phyloP scores from a whole-genome alignment of 2,888 invertebrate species.

The Oxycera nigricornis region DNA sequence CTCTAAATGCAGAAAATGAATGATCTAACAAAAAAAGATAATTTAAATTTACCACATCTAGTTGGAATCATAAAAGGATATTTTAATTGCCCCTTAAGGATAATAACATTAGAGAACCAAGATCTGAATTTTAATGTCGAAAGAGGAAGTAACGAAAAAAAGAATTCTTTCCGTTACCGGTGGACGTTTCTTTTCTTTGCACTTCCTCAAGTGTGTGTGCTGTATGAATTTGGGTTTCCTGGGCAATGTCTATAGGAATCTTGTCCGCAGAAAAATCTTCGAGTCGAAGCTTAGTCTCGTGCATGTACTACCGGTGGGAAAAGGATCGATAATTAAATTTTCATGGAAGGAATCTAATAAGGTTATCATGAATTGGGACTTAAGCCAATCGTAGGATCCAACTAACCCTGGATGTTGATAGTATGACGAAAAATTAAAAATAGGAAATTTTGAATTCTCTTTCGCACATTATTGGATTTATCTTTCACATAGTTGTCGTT shows the following conservation, averaged over 20 bases:
- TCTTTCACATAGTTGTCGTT: not conserved
- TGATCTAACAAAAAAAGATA: no score
- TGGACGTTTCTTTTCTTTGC: slow-evolving; percentile 13
- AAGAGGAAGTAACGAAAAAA: not conserved
- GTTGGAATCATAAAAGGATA: slow-evolving; percentile 44
- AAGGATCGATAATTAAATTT: slow-evolving; percentile 44
- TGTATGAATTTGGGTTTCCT: slow-evolving; percentile 2
- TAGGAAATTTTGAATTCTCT: slow-evolving; percentile 16
- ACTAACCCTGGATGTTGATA: not conserved
- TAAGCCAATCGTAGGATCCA: not conserved
- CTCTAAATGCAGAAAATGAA: no score
- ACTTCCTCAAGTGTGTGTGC: not conserved
- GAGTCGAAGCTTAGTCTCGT: not conserved
- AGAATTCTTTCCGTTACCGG: not conserved
- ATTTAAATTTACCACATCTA: slow-evolving; percentile 43
- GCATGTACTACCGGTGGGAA: slow-evolving; percentile 13
- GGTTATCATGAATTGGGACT: slow-evolving; percentile 22
- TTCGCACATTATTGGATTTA: slow-evolving; percentile 28
- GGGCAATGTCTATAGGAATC: not conserved
- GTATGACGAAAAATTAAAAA: not conserved
- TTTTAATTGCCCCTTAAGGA: slow-evolving; percentile 46
- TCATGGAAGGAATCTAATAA: slow-evolving; percentile 39
- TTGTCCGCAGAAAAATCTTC: not conserved
- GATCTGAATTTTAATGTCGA: slow-evolving; percentile 42
- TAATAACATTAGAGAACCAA: slow-evolving; percentile 41